Base-by-base conservation (phyloP, 2,797 vertebrate species). In the Ptychobarbus kaznakovi region DNA sequence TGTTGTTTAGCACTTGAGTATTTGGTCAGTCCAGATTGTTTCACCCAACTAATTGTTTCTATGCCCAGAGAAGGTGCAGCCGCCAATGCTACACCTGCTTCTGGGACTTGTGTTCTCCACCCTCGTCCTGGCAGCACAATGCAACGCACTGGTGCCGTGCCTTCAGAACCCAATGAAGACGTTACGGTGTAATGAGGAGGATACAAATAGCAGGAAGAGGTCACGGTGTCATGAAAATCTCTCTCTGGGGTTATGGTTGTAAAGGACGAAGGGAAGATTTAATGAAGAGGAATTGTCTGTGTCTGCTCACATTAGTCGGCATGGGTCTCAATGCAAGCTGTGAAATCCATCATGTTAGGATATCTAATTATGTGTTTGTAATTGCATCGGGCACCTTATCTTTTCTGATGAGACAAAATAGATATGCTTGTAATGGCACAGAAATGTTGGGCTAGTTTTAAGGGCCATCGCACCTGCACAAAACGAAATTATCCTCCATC, bases 251-350 rank as follows among this genome's bases (percentile, higher is more conserved):
- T 74, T 86, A 11, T 46, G 88, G 87, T 91, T 89, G 81, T 76
- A 42, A 85, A 88, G 81, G 90, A 83, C 35, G 74, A 80, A 84
- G 77, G 61, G 90, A 86, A 18, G 68, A 82, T 90, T 89, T 94
- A 95, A 95, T 94, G 92, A 95, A 94, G 93, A 94, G 91, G 87
- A 93, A 94, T 93, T 87, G 90, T 90, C 89, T 86, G 89, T 90
- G 92, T 94, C 92, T 0, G 75, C 85, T 91, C 83, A 51, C 83
- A 92, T 95, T 94, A 93, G 90, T 85, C 69, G 66, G 80, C 87
- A 75, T 35, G 61, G 87, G 87, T 91, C 87, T 90, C 90, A 91
- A 92, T 72, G 38, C 89, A 87, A 83, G 87, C 89, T 91, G 86
- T 92, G 92, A 93, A 94, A 95, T 95, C 91, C 90, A 93, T 95